A percentile compares a stretch with the other conserved stretches of the same genome.
These are phyloP conservation scores for Callopanchax toddi DNA, from an alignment of 2,113 vertebrate genomes.

Conservation along the genomic window DNA sequence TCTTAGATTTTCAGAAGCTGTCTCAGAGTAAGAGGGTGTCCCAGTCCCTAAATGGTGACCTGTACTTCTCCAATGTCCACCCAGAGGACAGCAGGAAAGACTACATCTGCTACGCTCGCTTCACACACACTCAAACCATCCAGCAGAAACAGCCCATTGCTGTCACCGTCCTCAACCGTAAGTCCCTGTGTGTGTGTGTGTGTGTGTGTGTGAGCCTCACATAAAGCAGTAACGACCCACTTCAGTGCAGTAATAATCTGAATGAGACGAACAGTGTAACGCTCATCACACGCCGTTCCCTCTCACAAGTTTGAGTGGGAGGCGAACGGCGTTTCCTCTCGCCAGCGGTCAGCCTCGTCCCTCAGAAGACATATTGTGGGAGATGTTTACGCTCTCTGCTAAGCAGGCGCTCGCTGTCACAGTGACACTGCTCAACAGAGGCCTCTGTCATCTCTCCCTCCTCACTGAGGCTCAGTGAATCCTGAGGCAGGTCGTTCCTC, in stretches of 20 bases:
- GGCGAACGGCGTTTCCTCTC: slow-evolving; percentile 55
- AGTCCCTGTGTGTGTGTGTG: slow-evolving; percentile 66
- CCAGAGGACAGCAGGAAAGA: slow-evolving; percentile 90
- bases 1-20: slow-evolving; percentile 91
- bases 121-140: slow-evolving; percentile 98
- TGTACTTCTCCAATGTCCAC: slow-evolving; percentile 96
- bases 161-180: slow-evolving; percentile 91
- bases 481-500: slow-evolving; percentile 13
- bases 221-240: not conserved
- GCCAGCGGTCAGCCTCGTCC: slow-evolving; percentile 39
- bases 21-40: slow-evolving; percentile 92
- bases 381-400: slow-evolving; percentile 38
- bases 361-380: slow-evolving; percentile 72
- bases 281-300: not conserved
- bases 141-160: slow-evolving; percentile 98
- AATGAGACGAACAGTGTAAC: slow-evolving; percentile 5
- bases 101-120: slow-evolving; percentile 98
- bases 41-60: slow-evolving; percentile 95
- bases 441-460: slow-evolving; percentile 27
- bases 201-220: not conserved
- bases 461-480: slow-evolving; percentile 1
- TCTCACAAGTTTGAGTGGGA: slow-evolving; percentile 50
- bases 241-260: not conserved
- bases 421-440: slow-evolving; percentile 59
- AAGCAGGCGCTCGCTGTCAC: slow-evolving; percentile 37